Conservation (phyloP, 2,888 invertebrate species). For the Orthosia cruda region DNA sequence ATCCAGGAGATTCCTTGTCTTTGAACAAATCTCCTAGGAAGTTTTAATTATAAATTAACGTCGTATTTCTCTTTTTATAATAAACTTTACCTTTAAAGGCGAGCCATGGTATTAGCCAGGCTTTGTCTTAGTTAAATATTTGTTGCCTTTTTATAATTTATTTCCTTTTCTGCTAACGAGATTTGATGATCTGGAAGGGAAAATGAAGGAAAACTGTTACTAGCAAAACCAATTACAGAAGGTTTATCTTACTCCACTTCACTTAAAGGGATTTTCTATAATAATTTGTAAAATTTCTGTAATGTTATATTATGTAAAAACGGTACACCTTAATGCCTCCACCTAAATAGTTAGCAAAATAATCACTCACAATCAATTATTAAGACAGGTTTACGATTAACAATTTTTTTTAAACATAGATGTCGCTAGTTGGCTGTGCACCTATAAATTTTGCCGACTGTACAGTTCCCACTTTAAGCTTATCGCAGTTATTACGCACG, state of each 20-base stretch:
- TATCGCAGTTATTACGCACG: constrained; percentile 43
- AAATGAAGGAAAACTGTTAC: constrained; percentile 7
- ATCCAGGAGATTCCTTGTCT: too few species aligned
- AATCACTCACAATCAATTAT: background rate
- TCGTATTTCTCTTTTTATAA: constrained; percentile 38
- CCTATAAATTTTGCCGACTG: constrained; percentile 12
- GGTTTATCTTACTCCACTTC: background rate
- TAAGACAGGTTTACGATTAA: background rate
- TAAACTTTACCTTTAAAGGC: constrained; percentile 25
- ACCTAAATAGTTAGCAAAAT: background rate
- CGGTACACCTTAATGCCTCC: background rate
- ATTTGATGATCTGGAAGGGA: constrained; percentile 23
- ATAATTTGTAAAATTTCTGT: background rate
- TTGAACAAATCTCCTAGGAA: constrained; percentile 12
- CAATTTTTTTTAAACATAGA: background rate
- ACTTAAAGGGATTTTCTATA: background rate
- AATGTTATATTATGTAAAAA: background rate
- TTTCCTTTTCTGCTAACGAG: constrained; percentile 21
- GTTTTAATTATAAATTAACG: constrained; percentile 35
- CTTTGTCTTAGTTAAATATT: constrained; percentile 30
- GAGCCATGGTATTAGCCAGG: constrained; percentile 34
- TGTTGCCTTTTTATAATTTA: constrained; percentile 29
- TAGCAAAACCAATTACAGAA: background rate
- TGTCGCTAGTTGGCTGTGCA: constrained; percentile 10
- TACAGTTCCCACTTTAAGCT: constrained; percentile 37